Conservation (phyloP, 2,113 vertebrate species). For the Ahaetulla prasina region DNA sequence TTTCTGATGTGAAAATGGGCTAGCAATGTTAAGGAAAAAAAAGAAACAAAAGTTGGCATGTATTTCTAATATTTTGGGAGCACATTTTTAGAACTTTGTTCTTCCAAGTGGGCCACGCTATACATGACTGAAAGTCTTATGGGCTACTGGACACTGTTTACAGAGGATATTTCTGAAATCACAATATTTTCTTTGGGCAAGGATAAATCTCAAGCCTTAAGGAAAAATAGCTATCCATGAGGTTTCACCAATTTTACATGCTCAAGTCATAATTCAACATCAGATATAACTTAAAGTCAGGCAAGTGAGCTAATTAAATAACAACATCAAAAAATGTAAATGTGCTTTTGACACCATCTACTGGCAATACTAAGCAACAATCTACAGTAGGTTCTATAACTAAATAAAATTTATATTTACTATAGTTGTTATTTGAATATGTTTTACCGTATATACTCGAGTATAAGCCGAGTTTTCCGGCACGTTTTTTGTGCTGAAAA, state of each 20-base stretch:
- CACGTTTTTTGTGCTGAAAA: too few species aligned
- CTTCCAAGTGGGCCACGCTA: not conserved
- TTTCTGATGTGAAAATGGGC: not conserved
- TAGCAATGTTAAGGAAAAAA: not conserved
- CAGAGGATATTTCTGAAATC: not conserved
- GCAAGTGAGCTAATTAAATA: slow-evolving; percentile 32
- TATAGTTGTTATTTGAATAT: not conserved
- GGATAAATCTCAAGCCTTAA: not conserved
- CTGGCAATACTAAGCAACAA: slow-evolving; percentile 60
- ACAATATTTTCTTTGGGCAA: not conserved
- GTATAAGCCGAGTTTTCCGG: too few species aligned
- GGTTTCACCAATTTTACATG: slow-evolving; percentile 36
- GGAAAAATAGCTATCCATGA: slow-evolving; percentile 32
- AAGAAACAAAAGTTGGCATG: not conserved
- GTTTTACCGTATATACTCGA: too few species aligned
- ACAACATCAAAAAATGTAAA: slow-evolving; percentile 29
- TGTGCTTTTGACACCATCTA: slow-evolving; percentile 68
- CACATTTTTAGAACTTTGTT: not conserved
- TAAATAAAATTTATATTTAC: not conserved
- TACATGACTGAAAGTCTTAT: not conserved
- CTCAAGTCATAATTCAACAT: slow-evolving; percentile 27
- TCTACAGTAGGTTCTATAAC: not conserved
- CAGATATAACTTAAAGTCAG: slow-evolving; percentile 28
- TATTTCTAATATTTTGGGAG: not conserved
- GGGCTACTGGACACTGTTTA: not conserved